Evolutionary conservation across 2,113 vertebrate genomes (phyloP).

Genomic region (Cariama cristata): DNA sequence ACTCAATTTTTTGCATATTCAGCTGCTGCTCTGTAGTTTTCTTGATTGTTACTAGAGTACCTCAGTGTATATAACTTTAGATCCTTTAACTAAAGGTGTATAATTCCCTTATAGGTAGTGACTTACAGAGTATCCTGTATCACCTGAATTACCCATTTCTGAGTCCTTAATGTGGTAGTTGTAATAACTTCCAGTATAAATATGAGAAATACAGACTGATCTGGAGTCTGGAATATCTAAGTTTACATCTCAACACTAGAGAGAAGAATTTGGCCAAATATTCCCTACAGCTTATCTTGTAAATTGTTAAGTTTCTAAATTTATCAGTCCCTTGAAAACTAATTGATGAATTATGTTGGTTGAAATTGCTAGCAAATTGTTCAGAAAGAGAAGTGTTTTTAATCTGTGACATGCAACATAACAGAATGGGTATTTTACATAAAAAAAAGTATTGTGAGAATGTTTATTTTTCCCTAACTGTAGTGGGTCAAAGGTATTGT

Average conservation of each 20-base stretch:
- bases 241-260: neutral
- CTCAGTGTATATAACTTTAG: rapidly evolving
- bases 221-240: neutral
- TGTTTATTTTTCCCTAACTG: neutral
- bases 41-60: neutral
- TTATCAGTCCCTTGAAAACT: neutral
- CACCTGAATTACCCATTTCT: neutral
- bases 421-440: neutral
- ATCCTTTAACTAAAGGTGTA: neutral
- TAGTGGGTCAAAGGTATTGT: neutral
- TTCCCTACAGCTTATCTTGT: neutral
- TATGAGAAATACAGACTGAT: neutral
- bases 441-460: neutral
- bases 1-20: neutral
- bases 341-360: neutral
- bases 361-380: neutral
- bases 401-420: neutral
- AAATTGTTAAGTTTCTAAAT: neutral
- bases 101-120: neutral
- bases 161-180: neutral
- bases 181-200: neutral
- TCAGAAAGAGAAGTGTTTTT: neutral
- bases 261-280: neutral
- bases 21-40: neutral
- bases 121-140: neutral